Evolutionary conservation across 2,888 invertebrate species (phyloP), one percentile per base, ranked within the genome.

Genomic region (Mylabris sibirica): DNA sequence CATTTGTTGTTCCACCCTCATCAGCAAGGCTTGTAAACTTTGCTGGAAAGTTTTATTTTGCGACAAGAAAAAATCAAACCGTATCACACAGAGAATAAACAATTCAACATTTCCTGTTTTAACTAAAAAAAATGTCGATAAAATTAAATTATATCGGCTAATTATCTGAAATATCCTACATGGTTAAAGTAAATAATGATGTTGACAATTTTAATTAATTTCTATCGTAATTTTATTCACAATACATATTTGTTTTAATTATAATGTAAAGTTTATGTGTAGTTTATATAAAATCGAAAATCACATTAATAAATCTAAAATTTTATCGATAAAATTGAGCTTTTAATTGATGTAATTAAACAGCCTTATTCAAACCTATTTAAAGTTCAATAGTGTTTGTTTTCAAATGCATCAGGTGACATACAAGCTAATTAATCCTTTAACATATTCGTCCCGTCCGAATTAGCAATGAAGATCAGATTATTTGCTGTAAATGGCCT

Each of bases 261-360:
- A 44, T 44, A 44, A 17, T 30, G 30, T 4, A 30, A 8, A 8
- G 5, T 30, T 30, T 30, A 30, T 30, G 4, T 30, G 8, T 30
- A 30, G 8, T 30, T 30, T 30, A 30, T 30, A 30, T 5, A 20
- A 22, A 24, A 24, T 38, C 60, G 60, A 14, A 26, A 26, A 60
- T 44, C 30, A n/a, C 30, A 34, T 34, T 63, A 72, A 72, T 69
- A 74, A 74, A 69, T 71, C 69, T 66, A 26, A 22, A 57, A 64
- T 66, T 64, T 60, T 49, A n/a, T 60, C 22, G 38, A 70, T 68
- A 73, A 22, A 59, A 20, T 26, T 3, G 67, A 64, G 60, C 35
- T 67, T 64, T 67, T 67, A 74, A 73, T 72, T 70, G 72, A 73
- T 69, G 67, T 75, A 75, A 76, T 76, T 75, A 75, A 66, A 66